Evolutionary conservation across 2,113 vertebrate species (phyloP).

Genomic region (Chitala chitala): DNA sequence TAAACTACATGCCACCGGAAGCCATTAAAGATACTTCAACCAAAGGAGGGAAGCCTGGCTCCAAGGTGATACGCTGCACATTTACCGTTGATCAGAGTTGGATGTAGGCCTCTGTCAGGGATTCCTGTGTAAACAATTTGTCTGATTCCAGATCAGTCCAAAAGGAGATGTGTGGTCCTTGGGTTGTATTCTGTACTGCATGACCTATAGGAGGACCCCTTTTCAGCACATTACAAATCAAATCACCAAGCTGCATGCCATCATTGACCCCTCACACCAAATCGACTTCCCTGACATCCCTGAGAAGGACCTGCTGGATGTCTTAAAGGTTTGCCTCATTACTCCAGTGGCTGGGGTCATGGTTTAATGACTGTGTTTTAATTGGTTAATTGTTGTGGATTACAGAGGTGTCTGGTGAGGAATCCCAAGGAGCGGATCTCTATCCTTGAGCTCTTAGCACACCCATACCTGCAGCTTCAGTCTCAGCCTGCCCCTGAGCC

Average conservation of each 20-base stretch:
- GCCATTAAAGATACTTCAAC: slow-evolving; percentile 89
- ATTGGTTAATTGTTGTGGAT: neutral
- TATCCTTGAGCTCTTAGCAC: slow-evolving; percentile 76
- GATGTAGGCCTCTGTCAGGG: neutral
- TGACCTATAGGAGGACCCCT: slow-evolving; percentile 93
- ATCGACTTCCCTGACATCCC: slow-evolving; percentile 84
- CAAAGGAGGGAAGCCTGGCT: slow-evolving; percentile 72
- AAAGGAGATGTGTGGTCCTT: slow-evolving; percentile 97
- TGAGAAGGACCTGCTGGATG: slow-evolving; percentile 88
- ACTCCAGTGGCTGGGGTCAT: neutral
- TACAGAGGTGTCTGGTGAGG: slow-evolving; percentile 78
- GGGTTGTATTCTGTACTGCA: slow-evolving; percentile 92
- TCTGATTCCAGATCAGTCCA: slow-evolving; percentile 77
- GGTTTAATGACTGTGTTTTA: neutral
- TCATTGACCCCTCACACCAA: slow-evolving; percentile 77
- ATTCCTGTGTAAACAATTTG: neutral
- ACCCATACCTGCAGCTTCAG: slow-evolving; percentile 85
- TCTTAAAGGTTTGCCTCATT: slow-evolving; percentile 89
- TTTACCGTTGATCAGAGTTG: too few relatives aligned
- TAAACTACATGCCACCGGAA: slow-evolving; percentile 97
- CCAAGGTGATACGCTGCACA: slow-evolving; percentile 75
- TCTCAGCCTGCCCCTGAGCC: slow-evolving; percentile 56
- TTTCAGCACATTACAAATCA: slow-evolving; percentile 94
- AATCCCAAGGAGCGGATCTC: slow-evolving; percentile 86
- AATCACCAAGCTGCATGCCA: slow-evolving; percentile 86